phyloP scores from a whole-genome alignment of 2,888 invertebrate genomes.

The Chrysomela aeneicollis region DNA sequence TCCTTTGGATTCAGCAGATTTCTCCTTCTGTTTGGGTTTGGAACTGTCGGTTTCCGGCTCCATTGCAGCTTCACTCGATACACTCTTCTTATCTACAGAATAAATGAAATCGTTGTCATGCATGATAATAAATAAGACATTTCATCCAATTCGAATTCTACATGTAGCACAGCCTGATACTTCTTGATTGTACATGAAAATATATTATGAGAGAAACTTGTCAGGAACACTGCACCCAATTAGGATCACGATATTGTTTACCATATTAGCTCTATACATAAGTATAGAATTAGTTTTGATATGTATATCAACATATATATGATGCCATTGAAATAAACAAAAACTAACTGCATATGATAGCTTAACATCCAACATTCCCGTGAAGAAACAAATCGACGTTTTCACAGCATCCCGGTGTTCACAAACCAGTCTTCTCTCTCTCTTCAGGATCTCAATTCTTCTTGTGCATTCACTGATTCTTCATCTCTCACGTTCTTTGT shows the following conservation, averaged over 20 bases:
- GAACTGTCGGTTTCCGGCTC: slow-evolving; percentile 16
- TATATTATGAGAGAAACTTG: slow-evolving; percentile 33
- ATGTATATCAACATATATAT: background rate
- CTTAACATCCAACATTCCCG: slow-evolving; percentile 8
- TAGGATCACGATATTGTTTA: slow-evolving; percentile 2
- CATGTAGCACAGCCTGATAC: slow-evolving; percentile 31
- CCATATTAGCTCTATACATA: slow-evolving; percentile 14
- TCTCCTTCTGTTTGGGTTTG: slow-evolving; percentile 32
- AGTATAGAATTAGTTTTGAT: background rate
- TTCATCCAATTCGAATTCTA: slow-evolving; percentile 46
- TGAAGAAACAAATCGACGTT: background rate
- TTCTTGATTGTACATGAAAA: slow-evolving; percentile 39
- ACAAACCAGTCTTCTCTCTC: background rate
- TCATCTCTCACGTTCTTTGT: background rate
- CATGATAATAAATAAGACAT: slow-evolving; percentile 41
- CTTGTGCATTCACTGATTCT: background rate
- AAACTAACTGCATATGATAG: slow-evolving; percentile 41
- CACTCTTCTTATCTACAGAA: slow-evolving; percentile 52
- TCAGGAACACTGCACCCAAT: slow-evolving; percentile 36
- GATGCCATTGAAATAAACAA: slow-evolving; percentile 22
- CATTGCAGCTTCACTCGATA: slow-evolving; percentile 42
- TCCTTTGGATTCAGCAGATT: slow-evolving; percentile 37
- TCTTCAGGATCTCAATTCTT: background rate
- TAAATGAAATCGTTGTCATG: slow-evolving; percentile 53
- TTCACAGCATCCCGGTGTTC: background rate